phyloP scores from a whole-genome alignment of 2,888 invertebrate genomes.

The Pseudeuparius sepicola region DNA sequence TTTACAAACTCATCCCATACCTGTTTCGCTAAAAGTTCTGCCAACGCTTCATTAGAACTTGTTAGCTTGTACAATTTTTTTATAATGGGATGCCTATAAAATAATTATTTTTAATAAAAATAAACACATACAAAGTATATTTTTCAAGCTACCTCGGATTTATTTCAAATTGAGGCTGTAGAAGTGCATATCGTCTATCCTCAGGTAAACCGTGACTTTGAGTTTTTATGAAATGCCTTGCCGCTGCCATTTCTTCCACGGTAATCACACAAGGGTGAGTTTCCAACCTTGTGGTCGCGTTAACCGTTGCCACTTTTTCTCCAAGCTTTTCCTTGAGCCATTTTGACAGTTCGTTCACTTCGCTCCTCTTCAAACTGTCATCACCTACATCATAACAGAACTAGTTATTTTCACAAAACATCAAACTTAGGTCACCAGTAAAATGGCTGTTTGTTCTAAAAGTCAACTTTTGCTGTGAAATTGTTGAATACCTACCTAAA shows the following conservation, averaged over 20 bases:
- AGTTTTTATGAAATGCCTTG: constrained; percentile 86
- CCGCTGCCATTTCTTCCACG: constrained; percentile 94
- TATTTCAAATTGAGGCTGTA: constrained; percentile 88
- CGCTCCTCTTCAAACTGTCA: constrained; percentile 59
- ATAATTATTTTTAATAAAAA: constrained; percentile 4
- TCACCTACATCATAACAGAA: constrained; percentile 40
- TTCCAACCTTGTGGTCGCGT: constrained; percentile 74
- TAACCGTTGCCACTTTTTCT: constrained; percentile 73
- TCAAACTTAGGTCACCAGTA: no score
- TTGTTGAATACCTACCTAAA: constrained; percentile 51
- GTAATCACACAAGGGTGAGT: constrained; percentile 91
- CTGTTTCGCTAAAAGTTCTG: constrained; percentile 77
- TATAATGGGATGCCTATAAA: constrained; percentile 74
- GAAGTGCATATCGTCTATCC: constrained; percentile 72
- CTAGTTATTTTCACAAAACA: no score
- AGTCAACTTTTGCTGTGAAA: no score
- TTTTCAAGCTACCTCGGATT: constrained; percentile 67
- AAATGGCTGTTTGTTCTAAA: no score
- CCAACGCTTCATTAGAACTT: constrained; percentile 66
- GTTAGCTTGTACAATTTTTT: constrained; percentile 74
- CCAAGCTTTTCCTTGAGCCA: constrained; percentile 70
- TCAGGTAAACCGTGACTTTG: constrained; percentile 74
- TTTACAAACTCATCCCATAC: constrained; percentile 34
- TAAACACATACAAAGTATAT: neutral
- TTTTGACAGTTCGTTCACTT: constrained; percentile 67